Evolutionary conservation across 2,888 invertebrate genomes (phyloP).

Genomic region (Pachydiplax longipennis): DNA sequence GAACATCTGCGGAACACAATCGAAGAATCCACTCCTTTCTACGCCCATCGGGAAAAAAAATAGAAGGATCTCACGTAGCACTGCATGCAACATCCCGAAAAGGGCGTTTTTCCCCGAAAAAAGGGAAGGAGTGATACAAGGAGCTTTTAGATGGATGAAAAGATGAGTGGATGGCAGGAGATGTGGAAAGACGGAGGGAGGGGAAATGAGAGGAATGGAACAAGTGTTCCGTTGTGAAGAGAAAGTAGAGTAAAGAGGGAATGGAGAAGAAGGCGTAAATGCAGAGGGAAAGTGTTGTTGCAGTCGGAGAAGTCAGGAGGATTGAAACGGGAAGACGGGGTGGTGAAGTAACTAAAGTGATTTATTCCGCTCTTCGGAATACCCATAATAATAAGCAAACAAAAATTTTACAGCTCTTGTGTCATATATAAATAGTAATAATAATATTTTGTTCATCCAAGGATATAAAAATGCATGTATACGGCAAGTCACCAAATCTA

Average conservation of each 20-base stretch:
- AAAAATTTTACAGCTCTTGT: no score
- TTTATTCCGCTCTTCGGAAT: no score
- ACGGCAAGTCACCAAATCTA: no score
- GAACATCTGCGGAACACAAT: background rate
- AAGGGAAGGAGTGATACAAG: background rate
- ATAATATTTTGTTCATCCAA: no score
- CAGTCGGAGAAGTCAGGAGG: no score
- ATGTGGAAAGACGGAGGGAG: background rate
- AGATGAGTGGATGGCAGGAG: background rate
- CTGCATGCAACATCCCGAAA: background rate
- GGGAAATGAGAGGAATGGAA: background rate
- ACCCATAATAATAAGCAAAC: no score
- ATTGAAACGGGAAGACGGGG: no score
- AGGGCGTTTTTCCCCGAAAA: background rate
- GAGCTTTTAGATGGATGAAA: background rate
- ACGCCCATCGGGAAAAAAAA: background rate
- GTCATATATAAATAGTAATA: no score
- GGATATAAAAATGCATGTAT: no score
- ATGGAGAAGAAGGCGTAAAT: background rate
- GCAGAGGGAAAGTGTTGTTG: no score
- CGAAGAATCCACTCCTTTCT: background rate
- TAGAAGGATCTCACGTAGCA: background rate
- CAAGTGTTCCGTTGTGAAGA: background rate
- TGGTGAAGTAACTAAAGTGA: no score
- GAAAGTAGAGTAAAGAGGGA: background rate